phyloP scores from a whole-genome alignment of 2,797 vertebrate genomes.

The Tragopan temminckii region DNA sequence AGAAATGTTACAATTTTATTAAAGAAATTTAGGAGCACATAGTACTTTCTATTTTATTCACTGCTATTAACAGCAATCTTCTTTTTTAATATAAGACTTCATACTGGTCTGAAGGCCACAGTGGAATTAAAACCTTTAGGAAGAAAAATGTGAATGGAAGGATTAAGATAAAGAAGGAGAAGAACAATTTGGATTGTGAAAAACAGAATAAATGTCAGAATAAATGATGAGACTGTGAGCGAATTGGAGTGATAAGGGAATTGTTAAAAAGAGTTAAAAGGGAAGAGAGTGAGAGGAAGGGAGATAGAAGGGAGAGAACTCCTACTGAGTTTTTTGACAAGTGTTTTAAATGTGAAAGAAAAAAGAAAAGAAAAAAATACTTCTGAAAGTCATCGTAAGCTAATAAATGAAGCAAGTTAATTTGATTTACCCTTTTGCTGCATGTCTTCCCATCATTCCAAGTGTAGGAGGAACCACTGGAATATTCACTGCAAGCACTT shows the following conservation, averaged over 20 bases:
- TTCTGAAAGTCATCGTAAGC: not conserved
- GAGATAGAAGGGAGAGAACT: not conserved
- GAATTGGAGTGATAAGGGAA: conserved; percentile 26
- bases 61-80: conserved; percentile 34
- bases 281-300: not conserved
- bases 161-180: conserved; percentile 45
- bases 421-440: conserved; percentile 86
- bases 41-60: not conserved
- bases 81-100: conserved; percentile 28
- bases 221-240: conserved; percentile 16
- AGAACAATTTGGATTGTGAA: conserved; percentile 21
- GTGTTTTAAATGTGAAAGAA: not conserved
- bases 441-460: conserved; percentile 90
- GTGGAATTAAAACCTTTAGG: not conserved
- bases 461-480: conserved; percentile 92
- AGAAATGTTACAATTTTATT: not conserved
- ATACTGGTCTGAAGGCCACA: not conserved
- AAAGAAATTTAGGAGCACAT: not conserved
- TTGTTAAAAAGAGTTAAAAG: not conserved
- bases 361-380: not conserved
- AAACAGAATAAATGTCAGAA: conserved; percentile 25
- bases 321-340: not conserved
- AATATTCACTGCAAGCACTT: conserved; percentile 94
- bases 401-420: conserved; percentile 16
- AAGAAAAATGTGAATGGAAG: conserved; percentile 27